These are phyloP conservation scores for Hyposmocoma kahamanoa DNA, from an alignment of 1,140 invertebrate genomes.

Conservation along the genomic window DNA sequence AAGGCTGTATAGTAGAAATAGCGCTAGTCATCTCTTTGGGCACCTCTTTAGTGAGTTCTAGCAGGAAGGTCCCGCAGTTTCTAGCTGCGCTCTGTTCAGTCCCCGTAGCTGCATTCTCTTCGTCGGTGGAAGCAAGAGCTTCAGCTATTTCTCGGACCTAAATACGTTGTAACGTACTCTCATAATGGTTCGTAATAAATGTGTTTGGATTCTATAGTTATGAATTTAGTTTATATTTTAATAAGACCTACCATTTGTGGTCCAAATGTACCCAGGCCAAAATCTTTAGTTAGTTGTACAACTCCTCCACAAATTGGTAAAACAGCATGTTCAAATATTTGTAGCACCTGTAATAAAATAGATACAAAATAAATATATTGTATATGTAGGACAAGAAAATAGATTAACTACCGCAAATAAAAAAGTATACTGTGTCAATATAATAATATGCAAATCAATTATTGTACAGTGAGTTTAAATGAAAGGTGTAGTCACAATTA, in stretches of 20 bases:
- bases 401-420: no score
- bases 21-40: slow-evolving; percentile 79
- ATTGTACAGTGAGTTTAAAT: no score
- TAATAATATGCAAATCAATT: no score
- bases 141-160: slow-evolving; percentile 80
- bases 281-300: slow-evolving; percentile 77
- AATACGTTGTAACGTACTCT: no score
- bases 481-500: no score
- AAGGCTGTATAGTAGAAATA: slow-evolving; percentile 53
- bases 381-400: no score
- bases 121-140: slow-evolving; percentile 72
- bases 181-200: no score
- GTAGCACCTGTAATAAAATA: slow-evolving; percentile 81
- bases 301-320: slow-evolving; percentile 80
- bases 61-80: slow-evolving; percentile 80
- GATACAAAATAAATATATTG: no score
- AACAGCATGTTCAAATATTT: slow-evolving; percentile 82
- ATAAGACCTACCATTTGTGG: slow-evolving; percentile 75
- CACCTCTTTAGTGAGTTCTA: slow-evolving; percentile 78
- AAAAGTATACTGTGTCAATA: no score
- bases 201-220: not conserved
- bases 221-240: not conserved
- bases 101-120: slow-evolving; percentile 69
- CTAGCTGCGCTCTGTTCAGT: slow-evolving; percentile 75
- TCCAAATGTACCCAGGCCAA: slow-evolving; percentile 78